These are phyloP conservation scores for Acrossocheilus fasciatus DNA, from an alignment of 2,797 vertebrate species.

Conservation along the genomic window DNA sequence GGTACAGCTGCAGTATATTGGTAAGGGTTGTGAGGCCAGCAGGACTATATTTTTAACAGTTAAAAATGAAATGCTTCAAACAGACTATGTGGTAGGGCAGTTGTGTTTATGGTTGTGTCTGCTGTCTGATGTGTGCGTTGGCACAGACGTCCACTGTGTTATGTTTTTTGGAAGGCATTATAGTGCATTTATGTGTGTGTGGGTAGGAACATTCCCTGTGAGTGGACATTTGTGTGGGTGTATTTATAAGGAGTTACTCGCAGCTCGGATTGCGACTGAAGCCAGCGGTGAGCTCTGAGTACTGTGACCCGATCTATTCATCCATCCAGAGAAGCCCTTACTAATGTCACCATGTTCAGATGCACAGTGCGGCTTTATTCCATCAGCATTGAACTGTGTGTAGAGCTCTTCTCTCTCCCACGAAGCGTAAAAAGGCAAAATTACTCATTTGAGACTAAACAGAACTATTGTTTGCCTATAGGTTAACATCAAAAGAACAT, in stretches of 20 bases:
- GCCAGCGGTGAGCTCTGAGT: conserved; percentile 20
- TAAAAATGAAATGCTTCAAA: neutral
- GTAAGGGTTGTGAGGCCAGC: neutral
- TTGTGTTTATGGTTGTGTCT: conserved; percentile 19
- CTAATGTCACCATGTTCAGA: conserved; percentile 38
- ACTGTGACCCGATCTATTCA: conserved; percentile 31
- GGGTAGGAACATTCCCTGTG: conserved; percentile 11
- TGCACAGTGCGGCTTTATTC: neutral
- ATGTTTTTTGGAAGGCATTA: conserved; percentile 15
- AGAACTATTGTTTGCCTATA: neutral
- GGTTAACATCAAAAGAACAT: neutral
- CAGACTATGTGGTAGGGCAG: neutral
- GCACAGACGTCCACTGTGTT: neutral
- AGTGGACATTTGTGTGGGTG: conserved; percentile 43
- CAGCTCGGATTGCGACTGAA: conserved; percentile 39
- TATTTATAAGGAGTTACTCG: conserved; percentile 51
- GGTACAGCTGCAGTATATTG: neutral
- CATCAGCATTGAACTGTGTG: neutral
- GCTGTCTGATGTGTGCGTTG: conserved; percentile 6
- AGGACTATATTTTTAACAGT: neutral
- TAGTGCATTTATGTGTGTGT: conserved; percentile 2
- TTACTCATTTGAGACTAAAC: neutral
- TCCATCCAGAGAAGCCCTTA: conserved; percentile 31
- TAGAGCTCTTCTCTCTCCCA: neutral
- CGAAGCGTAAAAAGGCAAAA: neutral